A percentile compares a stretch with the other conserved stretches of the same genome.
phyloP scores from a whole-genome alignment of 2,113 vertebrate genomes.

The Scartelaos histophorus region DNA sequence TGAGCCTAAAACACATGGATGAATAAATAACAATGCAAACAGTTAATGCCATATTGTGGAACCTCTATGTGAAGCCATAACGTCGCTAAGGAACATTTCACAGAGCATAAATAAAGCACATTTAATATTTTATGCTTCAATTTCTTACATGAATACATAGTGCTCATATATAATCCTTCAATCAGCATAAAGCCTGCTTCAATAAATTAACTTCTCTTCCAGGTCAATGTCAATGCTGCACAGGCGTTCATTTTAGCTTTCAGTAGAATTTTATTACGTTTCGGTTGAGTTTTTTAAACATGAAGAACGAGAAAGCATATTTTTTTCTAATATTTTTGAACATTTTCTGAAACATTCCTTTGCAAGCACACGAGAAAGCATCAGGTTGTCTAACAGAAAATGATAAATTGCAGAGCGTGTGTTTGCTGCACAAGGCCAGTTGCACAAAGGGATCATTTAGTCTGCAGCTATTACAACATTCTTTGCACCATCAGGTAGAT shows the following conservation, averaged over 20 bases:
- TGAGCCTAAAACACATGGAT: no score
- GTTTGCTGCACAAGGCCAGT: not conserved
- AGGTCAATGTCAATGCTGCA: not conserved
- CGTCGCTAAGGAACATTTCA: not conserved
- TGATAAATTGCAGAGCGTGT: not conserved
- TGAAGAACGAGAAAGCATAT: not conserved
- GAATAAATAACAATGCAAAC: no score
- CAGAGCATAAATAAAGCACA: not conserved
- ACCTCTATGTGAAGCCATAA: no score
- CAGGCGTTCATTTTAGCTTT: not conserved
- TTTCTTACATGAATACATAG: not conserved
- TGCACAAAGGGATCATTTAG: not conserved
- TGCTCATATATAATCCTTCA: not conserved
- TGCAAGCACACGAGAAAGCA: not conserved
- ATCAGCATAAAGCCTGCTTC: not conserved
- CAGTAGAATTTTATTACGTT: not conserved
- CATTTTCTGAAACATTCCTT: not conserved
- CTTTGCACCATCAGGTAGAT: not conserved
- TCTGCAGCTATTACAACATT: not conserved
- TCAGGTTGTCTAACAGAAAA: not conserved
- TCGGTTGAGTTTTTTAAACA: not conserved
- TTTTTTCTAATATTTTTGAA: not conserved
- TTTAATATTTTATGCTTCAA: not conserved
- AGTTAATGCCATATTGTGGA: no score
- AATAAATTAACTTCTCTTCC: not conserved